phyloP scores from a whole-genome alignment of 1,140 invertebrate species.

The Drosophila melanogaster region Release_6_plus_ISO1_MT NT_033777.3:22812001-22812500 shows the following conservation, averaged over 20 bases:
- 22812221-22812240: conserved; percentile 60
- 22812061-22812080: conserved; percentile 14
- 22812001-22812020: conserved; percentile 80
- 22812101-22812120: conserved; percentile 81
- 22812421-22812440: conserved; percentile 29
- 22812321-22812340: no score
- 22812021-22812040: conserved; percentile 46
- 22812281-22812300: conserved; percentile 21
- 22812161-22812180: conserved; percentile 6
- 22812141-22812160: conserved; percentile 21
- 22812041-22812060: conserved; percentile 45
- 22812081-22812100: conserved; percentile 51
- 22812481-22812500: conserved; percentile 46
- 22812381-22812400: conserved; percentile 42
- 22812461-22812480: conserved; percentile 35
- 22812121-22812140: conserved; percentile 6
- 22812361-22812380: conserved; percentile 21
- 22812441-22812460: conserved; percentile 16
- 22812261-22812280: conserved; percentile 77
- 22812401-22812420: conserved; percentile 18
- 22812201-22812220: conserved; percentile 11
- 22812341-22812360: conserved; percentile 37
- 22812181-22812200: conserved; percentile 64
- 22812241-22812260: conserved; percentile 71
- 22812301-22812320: conserved; percentile 17